Evolutionary conservation across 92 coral and sea anemone species (phyloP), one percentile per base, ranked within the genome.

Genomic region (Parazoanthus atlanticus): DNA sequence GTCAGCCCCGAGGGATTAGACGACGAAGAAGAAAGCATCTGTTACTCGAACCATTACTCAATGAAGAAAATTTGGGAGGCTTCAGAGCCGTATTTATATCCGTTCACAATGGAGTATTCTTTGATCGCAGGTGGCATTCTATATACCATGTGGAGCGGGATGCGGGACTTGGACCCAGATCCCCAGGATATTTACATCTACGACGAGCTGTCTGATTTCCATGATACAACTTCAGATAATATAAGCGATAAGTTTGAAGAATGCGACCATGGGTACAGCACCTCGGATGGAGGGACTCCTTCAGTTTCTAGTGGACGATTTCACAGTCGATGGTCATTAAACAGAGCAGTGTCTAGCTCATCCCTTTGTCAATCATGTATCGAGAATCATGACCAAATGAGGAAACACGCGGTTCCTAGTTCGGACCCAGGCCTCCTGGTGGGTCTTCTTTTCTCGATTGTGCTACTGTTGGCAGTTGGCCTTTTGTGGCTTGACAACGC

Each of bases 101-200:
- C 99, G 21, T 97, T 97, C 82, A 94, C 98, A 5, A 93, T 97
- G 93, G 99, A 97, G 43, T 97, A 95, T 90, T 91, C 99, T 78
- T 38, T 97, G 40, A 95, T 94, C 30, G 98, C 99, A 73, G 95
- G 98, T 56, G 99, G 99, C 67, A 96, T 94, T 52, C 86, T 95
- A 46, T 97, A 97, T 86, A 93, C 94, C 88, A 94, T 97, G 95
- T 97, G 99, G 99, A 97, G 97, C 84, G 97, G 93, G 56, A 94
- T 97, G 94, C 86, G 96, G 64, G 99, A 97, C 79, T 93, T 97
- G 58, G 99, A 97, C 89, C 99, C 99, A 72, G 98, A 95, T 78
- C 99, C 99, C 32, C 98, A 97, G 72, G 99, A 97, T 79, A 97
- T 97, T 47, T 97, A 97, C 84, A 97, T 97, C 89, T 96, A 97